Evolutionary conservation across 2,113 vertebrate genomes (phyloP), one percentile per base, ranked within the genome.

Genomic region (Aix galericulata): DNA sequence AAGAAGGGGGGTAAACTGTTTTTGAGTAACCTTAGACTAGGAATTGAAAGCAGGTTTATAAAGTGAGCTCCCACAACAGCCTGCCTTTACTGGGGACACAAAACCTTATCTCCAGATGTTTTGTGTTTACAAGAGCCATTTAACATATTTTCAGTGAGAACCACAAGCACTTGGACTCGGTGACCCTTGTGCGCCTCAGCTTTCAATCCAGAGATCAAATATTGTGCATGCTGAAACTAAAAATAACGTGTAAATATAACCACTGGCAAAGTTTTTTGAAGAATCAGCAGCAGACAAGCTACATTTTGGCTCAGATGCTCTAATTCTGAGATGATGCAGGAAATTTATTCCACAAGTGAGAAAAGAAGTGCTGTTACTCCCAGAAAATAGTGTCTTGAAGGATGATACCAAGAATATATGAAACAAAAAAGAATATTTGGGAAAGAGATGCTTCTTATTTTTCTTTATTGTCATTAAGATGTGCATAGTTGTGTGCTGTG

Each of bases 311-410:
- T 91, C 71, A 42, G 71, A 76, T 64, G 66, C 86, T 81, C 13
- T 94, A 90, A 93, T 92, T 96, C 87, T 64, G 67, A 94, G 97
- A 86, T 81, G n/a, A 52, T 94, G 34, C 84, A 50, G 25, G 84
- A 89, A 89, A 89, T 92, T 73, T 95, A 86, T 93, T 96, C 86
- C 79, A 60, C 20, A 38, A 74, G 15, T 74, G 76, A 89, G 60
- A 60, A 72, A 89, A 91, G 34, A 74, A 78, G 67, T 71, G 56
- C 72, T 58, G 22, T 68, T 90, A 84, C 80, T 91, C 84, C 59
- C 64, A 80, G 75, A 76, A 82, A 77, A 63, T 64, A 40, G 11
- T 87, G 84, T 92, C 84, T 90, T 69, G 73, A 89, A 82, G 79
- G 76, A 88, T 79, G 75, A 67, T 76, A 92, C 4, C 38, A 77